Evolutionary conservation across 2,797 vertebrate genomes (phyloP).

Genomic region (Syndactyla subalaris): DNA sequence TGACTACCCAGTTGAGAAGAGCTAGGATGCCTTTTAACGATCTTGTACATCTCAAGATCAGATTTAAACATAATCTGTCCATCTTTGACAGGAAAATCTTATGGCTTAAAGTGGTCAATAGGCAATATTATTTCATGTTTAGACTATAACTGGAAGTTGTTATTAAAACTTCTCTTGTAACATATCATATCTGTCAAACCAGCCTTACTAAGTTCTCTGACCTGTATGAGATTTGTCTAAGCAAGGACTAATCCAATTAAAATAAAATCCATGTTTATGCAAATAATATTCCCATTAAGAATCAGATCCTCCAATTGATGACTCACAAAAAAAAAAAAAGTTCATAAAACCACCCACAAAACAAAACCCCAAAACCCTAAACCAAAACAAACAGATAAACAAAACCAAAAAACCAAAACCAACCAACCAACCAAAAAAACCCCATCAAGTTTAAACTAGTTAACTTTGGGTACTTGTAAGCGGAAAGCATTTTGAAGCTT

Average conservation of each 20-base stretch:
- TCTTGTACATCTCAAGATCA: not conserved
- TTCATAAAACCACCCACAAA: not conserved
- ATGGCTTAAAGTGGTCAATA: not conserved
- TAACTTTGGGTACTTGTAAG: not conserved
- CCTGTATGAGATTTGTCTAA: not conserved
- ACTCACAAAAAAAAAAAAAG: not conserved
- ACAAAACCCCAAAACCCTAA: not conserved
- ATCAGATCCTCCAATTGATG: not conserved
- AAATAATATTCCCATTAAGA: not conserved
- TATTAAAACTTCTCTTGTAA: not conserved
- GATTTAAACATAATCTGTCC: not conserved
- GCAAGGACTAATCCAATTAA: not conserved
- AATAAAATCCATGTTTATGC: not conserved
- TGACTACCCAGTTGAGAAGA: accelerated
- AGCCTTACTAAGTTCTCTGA: not conserved
- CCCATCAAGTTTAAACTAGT: not conserved
- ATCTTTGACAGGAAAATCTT: not conserved
- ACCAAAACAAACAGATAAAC: not conserved
- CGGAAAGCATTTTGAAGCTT: not conserved
- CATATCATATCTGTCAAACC: not conserved
- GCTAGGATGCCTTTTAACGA: not conserved
- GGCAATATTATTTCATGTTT: not conserved
- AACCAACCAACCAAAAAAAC: not conserved
- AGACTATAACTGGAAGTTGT: not conserved
- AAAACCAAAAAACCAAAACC: not conserved